These are phyloP conservation scores for Trilocha varians DNA, from an alignment of 2,888 invertebrate species.

Conservation along the genomic window DNA sequence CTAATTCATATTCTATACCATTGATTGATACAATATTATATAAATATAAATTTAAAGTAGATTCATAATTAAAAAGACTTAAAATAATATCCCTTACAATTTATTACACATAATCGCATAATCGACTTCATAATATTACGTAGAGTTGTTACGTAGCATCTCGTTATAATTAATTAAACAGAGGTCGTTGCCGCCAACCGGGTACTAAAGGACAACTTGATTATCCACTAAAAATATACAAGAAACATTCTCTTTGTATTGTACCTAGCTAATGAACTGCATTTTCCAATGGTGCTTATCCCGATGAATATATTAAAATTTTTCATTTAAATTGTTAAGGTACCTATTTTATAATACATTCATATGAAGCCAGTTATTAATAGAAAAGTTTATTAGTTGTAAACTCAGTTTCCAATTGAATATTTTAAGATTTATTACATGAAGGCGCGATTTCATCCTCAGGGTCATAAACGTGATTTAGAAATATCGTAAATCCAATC, in stretches of 20 bases:
- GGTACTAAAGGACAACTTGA: slow-evolving; percentile 13
- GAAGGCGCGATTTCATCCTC: slow-evolving; percentile 54
- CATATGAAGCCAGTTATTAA: no score
- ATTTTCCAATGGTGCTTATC: slow-evolving; percentile 12
- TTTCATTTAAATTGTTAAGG: neutral
- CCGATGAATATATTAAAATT: neutral
- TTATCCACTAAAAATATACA: slow-evolving; percentile 14
- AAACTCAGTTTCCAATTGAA: no score
- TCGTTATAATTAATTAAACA: slow-evolving; percentile 20
- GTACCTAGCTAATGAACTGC: slow-evolving; percentile 19
- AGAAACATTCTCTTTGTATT: slow-evolving; percentile 6
- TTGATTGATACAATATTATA: no score
- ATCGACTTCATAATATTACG: slow-evolving; percentile 14
- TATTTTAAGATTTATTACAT: slow-evolving; percentile 22
- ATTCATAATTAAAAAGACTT: no score
- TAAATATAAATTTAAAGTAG: no score
- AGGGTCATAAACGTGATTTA: slow-evolving; percentile 64
- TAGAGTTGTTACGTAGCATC: slow-evolving; percentile 15
- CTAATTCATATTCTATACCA: no score
- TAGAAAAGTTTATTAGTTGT: no score
- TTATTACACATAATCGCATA: slow-evolving; percentile 1
- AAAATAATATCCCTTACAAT: neutral
- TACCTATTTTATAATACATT: no score
- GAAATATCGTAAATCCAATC: slow-evolving; percentile 65
- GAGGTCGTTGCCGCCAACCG: slow-evolving; percentile 16